These are phyloP conservation scores for Boloria selene DNA, from an alignment of 2,888 invertebrate species.

Conservation along the genomic window DNA sequence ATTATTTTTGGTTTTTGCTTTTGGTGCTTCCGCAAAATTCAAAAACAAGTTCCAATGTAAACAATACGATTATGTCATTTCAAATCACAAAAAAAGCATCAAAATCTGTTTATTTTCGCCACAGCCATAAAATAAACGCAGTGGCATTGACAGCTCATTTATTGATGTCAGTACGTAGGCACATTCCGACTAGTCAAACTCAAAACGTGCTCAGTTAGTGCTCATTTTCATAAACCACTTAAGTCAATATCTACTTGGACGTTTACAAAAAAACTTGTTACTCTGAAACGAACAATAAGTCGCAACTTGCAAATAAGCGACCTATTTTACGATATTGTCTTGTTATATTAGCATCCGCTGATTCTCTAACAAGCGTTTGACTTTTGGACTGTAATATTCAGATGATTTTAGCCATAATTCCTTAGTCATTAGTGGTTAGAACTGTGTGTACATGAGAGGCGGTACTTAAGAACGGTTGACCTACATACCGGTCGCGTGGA, in stretches of 20 bases:
- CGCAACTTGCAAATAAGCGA: constrained; percentile 29
- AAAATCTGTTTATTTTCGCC: no score
- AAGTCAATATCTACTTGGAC: neutral
- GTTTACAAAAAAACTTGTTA: constrained; percentile 1
- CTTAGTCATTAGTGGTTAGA: constrained; percentile 28
- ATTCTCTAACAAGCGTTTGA: constrained; percentile 34
- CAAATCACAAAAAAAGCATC: no score
- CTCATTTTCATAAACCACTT: constrained; percentile 2
- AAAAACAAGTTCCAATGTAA: no score
- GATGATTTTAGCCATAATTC: constrained; percentile 26
- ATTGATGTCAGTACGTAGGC: neutral
- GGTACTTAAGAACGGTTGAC: constrained; percentile 63
- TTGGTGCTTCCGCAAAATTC: no score
- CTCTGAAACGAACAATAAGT: constrained; percentile 26
- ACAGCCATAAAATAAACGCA: neutral
- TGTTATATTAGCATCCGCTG: constrained; percentile 40
- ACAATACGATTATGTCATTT: no score
- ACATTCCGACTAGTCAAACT: neutral
- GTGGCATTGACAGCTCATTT: neutral
- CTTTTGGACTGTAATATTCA: constrained; percentile 19
- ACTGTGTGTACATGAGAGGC: constrained; percentile 44
- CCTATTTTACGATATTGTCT: constrained; percentile 39
- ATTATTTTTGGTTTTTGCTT: no score
- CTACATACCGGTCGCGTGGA: constrained; percentile 67
- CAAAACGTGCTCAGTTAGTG: neutral